Evolutionary conservation across 53 echinoderm and acorn worm species (phyloP), one percentile per base, ranked within the genome.

Genomic region (Apostichopus leukothele): DNA sequence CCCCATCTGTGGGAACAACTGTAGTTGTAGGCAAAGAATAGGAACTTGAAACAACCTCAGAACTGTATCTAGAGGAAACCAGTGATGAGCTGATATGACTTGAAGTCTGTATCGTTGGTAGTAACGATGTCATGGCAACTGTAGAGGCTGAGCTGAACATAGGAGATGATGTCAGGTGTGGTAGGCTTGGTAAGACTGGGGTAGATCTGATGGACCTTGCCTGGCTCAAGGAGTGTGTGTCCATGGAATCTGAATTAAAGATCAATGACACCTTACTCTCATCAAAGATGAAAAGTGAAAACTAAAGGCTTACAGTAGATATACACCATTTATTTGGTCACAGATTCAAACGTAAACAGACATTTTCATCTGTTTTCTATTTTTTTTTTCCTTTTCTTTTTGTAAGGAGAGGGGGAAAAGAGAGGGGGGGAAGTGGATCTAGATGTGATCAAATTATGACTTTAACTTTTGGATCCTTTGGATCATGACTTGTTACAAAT

Each of bases 151-250:
- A 59, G 51, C 14, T 75, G 10, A 26, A n/a, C 22, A 75, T 16
- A 9, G 53, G 53, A 50, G 88, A 75, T 88, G 75, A 52, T 22
- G 75, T 74, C 68, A 88, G 50, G 16, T 14, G 26, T 50, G 88
- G 57, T 74, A 74, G 26, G 73, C 51, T 88, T 75, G 75, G 53
- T 20, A 81, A 16, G 60, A 59, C 55, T 55, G 81, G 81, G 20
- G 81, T 81, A 71, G 71, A 2, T 16, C 71, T 71, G 18, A 19
- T 5, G n/a, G 18, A n/a, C 18, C 14, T 5, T 6, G 20, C 1
- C 18, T 71, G 71, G 71, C 57, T 57, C 7, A 57, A 10, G 57
- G 57, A 57, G 57, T 71, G 6, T n/a, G n/a, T 18, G 18, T n/a
- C 71, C 18, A 71, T 5, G 18, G 71, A 71, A n/a, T 71, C 71